Evolutionary conservation across 2,888 invertebrate species (phyloP), one percentile per base, ranked within the genome.

Genomic region (Heteromyza rotundicornis): DNA sequence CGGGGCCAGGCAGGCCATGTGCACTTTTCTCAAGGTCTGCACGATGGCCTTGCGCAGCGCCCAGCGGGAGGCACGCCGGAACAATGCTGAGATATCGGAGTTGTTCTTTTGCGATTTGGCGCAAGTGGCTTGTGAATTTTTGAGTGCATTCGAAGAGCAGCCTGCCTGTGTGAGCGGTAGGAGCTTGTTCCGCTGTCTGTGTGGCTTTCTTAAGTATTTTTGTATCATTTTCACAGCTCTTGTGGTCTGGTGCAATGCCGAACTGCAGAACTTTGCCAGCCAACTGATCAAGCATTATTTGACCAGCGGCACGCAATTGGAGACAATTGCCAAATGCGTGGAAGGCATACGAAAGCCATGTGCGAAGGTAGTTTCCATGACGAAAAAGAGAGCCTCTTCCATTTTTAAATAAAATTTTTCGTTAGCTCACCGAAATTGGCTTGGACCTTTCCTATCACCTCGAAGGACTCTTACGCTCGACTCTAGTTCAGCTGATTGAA

Each of bases 391-490:
- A n/a, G n/a, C n/a, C n/a, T n/a, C n/a, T n/a, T n/a, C n/a, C n/a
- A n/a, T n/a, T n/a, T n/a, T n/a, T n/a, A n/a, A n/a, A n/a, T 27
- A 23, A 58, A 52, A 20, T 19, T 49, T 32, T 57, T 58, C n/a
- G 23, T 7, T 59, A 77, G 71, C 84, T 86, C 76, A 89, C 86
- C 76, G 85, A 89, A 74, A 85, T 88, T 71, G 98, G 98, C 1
- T 86, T 98, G 72, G 98, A 98, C 84, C 86, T 98, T 62, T 90
- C 92, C 67, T 98, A 96, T 82, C 93, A 95, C 79, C 86, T 98
- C 72, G 94, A 97, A 78, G 92, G 93, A 22, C 88, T 94, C 66
- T 84, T 98, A 63, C 87, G 94, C 66, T 87, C 88, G 12, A 92
- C 94, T 0, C 71, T 84, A 0, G 80, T 81, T 20, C 76, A 81